Conservation (phyloP, 2,888 invertebrate species). For the Apoda limacodes region DNA sequence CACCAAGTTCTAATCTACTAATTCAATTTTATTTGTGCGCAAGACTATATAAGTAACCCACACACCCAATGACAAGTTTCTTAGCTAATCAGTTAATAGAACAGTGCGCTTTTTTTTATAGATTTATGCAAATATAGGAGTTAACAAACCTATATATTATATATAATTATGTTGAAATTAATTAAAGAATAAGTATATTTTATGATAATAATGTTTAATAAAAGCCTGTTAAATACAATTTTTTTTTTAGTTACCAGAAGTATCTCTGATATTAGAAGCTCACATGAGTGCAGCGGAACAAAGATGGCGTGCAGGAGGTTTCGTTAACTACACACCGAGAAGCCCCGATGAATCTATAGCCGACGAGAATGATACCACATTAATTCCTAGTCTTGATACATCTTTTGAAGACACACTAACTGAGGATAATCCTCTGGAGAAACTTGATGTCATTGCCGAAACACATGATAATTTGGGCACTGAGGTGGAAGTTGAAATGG, state of each 20-base stretch:
- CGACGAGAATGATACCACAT: constrained; percentile 40
- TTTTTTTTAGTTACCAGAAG: constrained; percentile 44
- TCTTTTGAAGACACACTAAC: constrained; percentile 48
- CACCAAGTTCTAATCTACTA: too few relatives aligned
- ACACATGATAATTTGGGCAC: constrained; percentile 24
- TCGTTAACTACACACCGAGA: constrained; percentile 25
- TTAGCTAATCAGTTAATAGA: too few relatives aligned
- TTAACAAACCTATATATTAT: too few relatives aligned
- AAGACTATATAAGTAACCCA: not conserved
- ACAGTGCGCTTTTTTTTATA: too few relatives aligned
- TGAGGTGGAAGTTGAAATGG: constrained; percentile 19
- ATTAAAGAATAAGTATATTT: too few relatives aligned
- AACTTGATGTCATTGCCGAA: constrained; percentile 1
- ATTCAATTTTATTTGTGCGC: not conserved
- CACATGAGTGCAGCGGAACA: constrained; percentile 48
- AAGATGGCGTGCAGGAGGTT: constrained; percentile 37
- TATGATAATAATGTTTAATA: too few relatives aligned
- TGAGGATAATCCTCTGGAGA: constrained; percentile 24
- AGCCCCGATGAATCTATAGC: constrained; percentile 27
- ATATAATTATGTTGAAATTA: too few relatives aligned
- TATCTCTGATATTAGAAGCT: constrained; percentile 45
- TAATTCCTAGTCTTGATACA: constrained; percentile 35
- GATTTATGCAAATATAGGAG: too few relatives aligned
- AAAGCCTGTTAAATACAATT: not conserved
- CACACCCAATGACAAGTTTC: too few relatives aligned